Base-by-base conservation (phyloP, 2,888 invertebrate genomes). In the Myopa tessellatipennis region DNA sequence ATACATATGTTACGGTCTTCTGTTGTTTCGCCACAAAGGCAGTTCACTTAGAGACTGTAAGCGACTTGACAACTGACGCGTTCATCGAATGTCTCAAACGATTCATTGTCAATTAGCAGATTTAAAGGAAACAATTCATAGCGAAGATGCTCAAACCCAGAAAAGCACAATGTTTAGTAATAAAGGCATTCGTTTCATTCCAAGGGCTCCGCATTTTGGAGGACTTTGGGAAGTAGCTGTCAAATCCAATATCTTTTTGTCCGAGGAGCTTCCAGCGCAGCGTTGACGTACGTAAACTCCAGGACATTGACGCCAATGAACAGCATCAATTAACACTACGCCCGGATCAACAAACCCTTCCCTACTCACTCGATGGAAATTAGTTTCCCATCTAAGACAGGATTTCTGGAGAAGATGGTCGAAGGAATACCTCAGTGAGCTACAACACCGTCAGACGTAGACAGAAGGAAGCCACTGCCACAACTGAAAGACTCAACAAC, bases 21-120 rank as follows among this genome's bases (percentile, higher is more conserved):
- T 71, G 77, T 58, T 81, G 81, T 40, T 78, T 80, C 50, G 67
- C 68, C n/a, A 79, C 80, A 12, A 80, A 79, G 12, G 79, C 80
- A 10, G 65, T 80, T 36, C 81, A 81, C 58, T 61, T 82, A 8
- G 81, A 82, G 58, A 58, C 80, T 1, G 81, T 81, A n/a, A 69
- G 71, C 3, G 79, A 78, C 60, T 67, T 82, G 36, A 77, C 78
- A 10, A 76, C 77, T 4, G 72, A 79, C 16, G 63, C 76, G 34
- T 79, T 82, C 36, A 63, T 82, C 18, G 80, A 74, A 34, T 74
- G 76, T 18, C 55, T 78, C 12, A 75, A 77, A 75, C 36, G 79
- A 63, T 82, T 26, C 74, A 63, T 50, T 12, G 63, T 36, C 38
- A 40, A 18, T 40, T 73, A 16, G 18, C 14, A 8, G 73, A 73